phyloP scores from a whole-genome alignment of 2,888 invertebrate species.

The Lingula anatina region DNA sequence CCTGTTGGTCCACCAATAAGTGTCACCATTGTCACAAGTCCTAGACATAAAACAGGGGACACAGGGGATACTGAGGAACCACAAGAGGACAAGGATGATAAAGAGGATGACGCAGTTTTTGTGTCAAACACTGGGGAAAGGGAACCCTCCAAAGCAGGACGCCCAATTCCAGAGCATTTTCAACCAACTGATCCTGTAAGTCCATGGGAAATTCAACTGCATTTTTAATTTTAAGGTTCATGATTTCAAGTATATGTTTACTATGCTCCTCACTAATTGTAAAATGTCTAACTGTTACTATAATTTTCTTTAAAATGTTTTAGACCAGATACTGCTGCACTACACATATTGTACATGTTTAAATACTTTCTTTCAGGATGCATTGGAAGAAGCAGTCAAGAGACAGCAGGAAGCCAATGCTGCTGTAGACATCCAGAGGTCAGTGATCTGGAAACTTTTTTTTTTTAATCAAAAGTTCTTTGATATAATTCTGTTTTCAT shows the following conservation, averaged over 20 bases:
- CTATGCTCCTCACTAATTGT: not conserved
- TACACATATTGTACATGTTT: no score
- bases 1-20: no score
- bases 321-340: no score
- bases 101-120: no score
- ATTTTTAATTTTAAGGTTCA: not conserved
- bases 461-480: no score
- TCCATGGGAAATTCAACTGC: slow-evolving; percentile 3
- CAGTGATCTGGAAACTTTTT: not conserved
- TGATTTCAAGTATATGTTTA: not conserved
- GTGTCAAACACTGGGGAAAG: no score
- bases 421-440: slow-evolving; percentile 42
- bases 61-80: no score
- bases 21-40: no score
- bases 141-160: slow-evolving; percentile 19
- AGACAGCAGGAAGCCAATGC: slow-evolving; percentile 34
- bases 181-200: slow-evolving; percentile 37
- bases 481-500: no score
- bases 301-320: not conserved
- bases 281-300: not conserved
- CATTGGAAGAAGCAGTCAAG: slow-evolving; percentile 21
- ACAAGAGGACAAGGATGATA: no score
- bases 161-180: slow-evolving; percentile 37
- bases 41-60: no score
- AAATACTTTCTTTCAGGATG: slow-evolving; percentile 25